Base-by-base conservation (phyloP, 2,797 vertebrate species). In the Peromyscus melanophrys region DNA sequence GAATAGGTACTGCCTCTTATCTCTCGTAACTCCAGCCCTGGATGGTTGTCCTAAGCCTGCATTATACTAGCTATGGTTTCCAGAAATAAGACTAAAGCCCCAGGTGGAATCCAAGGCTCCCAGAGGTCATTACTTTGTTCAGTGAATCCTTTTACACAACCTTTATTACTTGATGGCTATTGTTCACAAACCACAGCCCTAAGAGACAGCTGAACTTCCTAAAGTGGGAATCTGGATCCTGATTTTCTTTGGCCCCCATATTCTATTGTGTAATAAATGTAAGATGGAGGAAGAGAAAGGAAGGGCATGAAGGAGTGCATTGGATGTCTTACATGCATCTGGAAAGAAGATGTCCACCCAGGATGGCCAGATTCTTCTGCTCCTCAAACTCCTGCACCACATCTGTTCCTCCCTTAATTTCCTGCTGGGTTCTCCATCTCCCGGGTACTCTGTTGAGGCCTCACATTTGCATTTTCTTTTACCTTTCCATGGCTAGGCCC, bases 301-400 rank as follows among this genome's bases (percentile, higher is more conserved):
- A 61, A 57, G 6, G 19, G 10, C 52, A 57, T 0, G 23, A 37
- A 75, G 34, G 43, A 63, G 37, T 57, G 55, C 55, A 57, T 5
- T 19, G 55, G 16, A 19, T 12, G 8, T 69, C 75, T 87, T 43
- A 4, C 1, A 49, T 12, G 25, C 40, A 31, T 34, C 46, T 71
- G 37, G 46, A 69, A 40, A 19, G 27, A 75, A 10, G 12, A 43
- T 6, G 6, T 31, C n/a, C 27, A 49, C 16, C 27, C 2, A 1
- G 67, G 40, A 5, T 2, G 23, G 52, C n/a, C 61, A 0, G 0
- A 14, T 49, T 49, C 21, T 65, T 89, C 46, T 25, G 34, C 1
- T 0, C 9, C 8, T 1, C 21, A 4, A 16, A 4, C 27, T 0
- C 8, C 23, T 31, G 34, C 10, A 29, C 55, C 55, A 3, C 9